Conservation (phyloP, 2,797 vertebrate genomes). For the Lutjanus argentimaculatus region DNA sequence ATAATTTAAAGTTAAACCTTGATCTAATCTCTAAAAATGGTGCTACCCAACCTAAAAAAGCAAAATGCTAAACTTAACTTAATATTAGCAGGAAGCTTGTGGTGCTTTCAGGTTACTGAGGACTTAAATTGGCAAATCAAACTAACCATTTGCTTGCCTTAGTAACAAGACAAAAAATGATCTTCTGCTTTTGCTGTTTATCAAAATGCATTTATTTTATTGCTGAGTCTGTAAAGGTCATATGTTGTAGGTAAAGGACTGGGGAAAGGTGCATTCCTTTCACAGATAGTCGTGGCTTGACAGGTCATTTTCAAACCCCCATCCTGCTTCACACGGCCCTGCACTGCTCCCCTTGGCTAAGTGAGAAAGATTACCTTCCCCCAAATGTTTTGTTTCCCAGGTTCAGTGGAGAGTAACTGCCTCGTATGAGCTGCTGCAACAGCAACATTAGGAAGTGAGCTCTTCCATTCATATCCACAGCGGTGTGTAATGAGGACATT, state of each 20-base stretch:
- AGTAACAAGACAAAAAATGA: neutral
- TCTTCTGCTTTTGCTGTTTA: neutral
- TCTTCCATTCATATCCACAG: neutral
- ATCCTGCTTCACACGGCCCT: conserved; percentile 13
- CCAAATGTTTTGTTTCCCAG: conserved; percentile 34
- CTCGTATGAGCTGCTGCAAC: conserved; percentile 15
- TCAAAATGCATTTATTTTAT: neutral
- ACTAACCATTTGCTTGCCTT: neutral
- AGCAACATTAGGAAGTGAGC: conserved; percentile 6
- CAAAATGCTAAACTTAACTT: neutral
- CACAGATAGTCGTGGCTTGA: neutral
- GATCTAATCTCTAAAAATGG: too few relatives aligned
- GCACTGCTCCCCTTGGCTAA: conserved; percentile 22
- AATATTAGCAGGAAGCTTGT: neutral
- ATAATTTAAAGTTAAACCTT: neutral
- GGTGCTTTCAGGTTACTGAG: neutral
- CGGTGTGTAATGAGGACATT: conserved; percentile 16
- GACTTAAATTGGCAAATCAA: neutral
- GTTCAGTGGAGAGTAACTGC: conserved; percentile 43
- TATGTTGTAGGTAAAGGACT: neutral
- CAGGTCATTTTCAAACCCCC: conserved; percentile 15
- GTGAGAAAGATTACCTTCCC: conserved; percentile 42
- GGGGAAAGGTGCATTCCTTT: neutral
- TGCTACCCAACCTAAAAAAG: too few relatives aligned
- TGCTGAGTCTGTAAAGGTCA: neutral